Evolutionary conservation across 1,140 invertebrate genomes (phyloP).

Genomic region (Subanguina moxae): DNA sequence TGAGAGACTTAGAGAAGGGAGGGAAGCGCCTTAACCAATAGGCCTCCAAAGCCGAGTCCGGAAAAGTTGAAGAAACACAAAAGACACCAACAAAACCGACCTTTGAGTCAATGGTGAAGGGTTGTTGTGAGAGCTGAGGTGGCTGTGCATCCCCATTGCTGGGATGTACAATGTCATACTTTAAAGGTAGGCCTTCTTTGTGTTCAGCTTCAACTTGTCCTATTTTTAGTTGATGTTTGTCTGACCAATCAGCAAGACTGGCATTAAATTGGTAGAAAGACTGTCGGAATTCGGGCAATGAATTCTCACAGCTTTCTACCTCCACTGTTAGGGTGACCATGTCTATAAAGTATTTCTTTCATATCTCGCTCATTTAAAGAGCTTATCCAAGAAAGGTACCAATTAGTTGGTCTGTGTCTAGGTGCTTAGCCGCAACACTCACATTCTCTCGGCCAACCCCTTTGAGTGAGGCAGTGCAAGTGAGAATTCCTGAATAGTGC

Average conservation of each 20-base stretch:
- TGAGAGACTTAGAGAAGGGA: no score
- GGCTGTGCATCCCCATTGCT: not conserved
- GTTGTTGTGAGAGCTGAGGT: no score
- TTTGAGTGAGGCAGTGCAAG: not conserved
- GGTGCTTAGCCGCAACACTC: not conserved
- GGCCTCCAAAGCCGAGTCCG: no score
- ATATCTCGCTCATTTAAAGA: not conserved
- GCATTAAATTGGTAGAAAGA: not conserved
- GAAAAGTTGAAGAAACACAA: no score
- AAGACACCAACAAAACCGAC: no score
- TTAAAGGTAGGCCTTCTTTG: not conserved
- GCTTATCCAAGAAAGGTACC: not conserved
- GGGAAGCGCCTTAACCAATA: no score
- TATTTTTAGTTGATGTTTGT: not conserved
- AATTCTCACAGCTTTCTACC: not conserved
- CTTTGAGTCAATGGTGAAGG: no score
- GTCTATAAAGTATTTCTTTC: not conserved
- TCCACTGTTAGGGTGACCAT: not conserved
- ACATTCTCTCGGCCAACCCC: slow-evolving; percentile 1
- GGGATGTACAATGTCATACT: not conserved
- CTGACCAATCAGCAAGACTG: not conserved
- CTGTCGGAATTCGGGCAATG: not conserved
- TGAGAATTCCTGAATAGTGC: not conserved
- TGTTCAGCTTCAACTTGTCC: not conserved
- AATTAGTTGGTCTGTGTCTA: not conserved